phyloP scores from a whole-genome alignment of 2,113 vertebrate species.

The Corvus cornix region DNA sequence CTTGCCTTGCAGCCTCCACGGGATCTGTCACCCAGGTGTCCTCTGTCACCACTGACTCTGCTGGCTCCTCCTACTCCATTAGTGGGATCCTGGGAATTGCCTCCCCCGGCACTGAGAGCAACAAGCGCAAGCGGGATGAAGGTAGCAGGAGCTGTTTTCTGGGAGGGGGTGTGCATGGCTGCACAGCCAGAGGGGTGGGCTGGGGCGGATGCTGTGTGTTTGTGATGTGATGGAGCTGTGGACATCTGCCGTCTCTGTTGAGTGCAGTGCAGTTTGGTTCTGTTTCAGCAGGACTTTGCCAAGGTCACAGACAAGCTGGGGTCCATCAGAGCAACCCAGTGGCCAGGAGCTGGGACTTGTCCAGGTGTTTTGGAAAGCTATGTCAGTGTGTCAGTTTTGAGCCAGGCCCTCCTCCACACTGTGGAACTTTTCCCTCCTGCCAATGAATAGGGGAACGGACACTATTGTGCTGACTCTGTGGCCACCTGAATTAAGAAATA shows the following conservation, averaged over 20 bases:
- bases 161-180: rapidly evolving
- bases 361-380: neutral
- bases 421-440: neutral
- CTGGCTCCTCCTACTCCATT: slow-evolving; percentile 97
- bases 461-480: neutral
- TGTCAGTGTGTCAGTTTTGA: neutral
- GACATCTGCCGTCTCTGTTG: rapidly evolving
- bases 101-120: slow-evolving; percentile 87
- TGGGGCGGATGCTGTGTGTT: rapidly evolving
- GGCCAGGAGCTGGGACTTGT: neutral
- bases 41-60: slow-evolving; percentile 89
- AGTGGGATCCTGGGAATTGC: slow-evolving; percentile 96
- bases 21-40: slow-evolving; percentile 94
- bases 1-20: slow-evolving; percentile 82
- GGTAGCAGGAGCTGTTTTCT: slow-evolving; percentile 71
- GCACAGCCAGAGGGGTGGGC: rapidly evolving
- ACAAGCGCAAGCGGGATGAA: slow-evolving; percentile 97
- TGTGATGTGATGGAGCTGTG: rapidly evolving
- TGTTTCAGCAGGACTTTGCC: neutral
- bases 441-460: neutral
- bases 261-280: rapidly evolving
- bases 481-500: neutral
- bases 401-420: rapidly evolving
- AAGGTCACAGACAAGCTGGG: neutral
- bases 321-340: rapidly evolving